Base-by-base conservation (phyloP, 1,140 invertebrate genomes). In the Hylaeus anthracinus region DNA sequence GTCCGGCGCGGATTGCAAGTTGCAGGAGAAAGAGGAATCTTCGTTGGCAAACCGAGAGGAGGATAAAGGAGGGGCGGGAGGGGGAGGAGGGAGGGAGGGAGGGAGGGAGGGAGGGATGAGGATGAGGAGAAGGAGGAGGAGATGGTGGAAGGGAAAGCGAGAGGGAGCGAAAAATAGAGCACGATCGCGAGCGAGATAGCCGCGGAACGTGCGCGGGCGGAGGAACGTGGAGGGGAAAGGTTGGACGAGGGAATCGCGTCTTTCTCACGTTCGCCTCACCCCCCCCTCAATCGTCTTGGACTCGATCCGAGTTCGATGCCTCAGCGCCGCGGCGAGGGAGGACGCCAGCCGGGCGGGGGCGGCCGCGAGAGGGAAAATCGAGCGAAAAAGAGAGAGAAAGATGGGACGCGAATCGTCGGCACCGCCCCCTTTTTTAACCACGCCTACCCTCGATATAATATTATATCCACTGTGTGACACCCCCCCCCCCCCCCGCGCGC, bases 361-460 rank as follows among this genome's bases (percentile, higher is more conserved):
- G 65, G 10, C 5, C 60, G 56, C 58, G 79, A 64, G 71, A 67
- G 87, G 84, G 82, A 88, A 72, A 80, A 76, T 43, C 73, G 81
- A 80, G 73, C 55, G 82, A 66, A 67, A 79, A 72, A 83, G 79
- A 79, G 70, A 87, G 85, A 77, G 73, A 80, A 88, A 89, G 82
- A 86, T 51, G 70, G 63, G 63, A 53, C 65, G 84, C 73, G 82
- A 72, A 83, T 89, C 88, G 84, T 69, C 86, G 86, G 90, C 86
- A 86, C 91, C 91, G 91, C 91, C 91, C 86, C 86, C 90, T 91
- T 91, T 92, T 92, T 92, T 86, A 92, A 92, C 91, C 91, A 92
- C 91, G 91, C 91, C 91, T 89, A 86, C 88, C 88, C 84, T 85
- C 86, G 79, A 88, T 89, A 86, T 90, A 88, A 88, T 84, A 86